Evolutionary conservation across 2,888 invertebrate species (phyloP), one percentile per base, ranked within the genome.

Genomic region (Ochropleura plecta): DNA sequence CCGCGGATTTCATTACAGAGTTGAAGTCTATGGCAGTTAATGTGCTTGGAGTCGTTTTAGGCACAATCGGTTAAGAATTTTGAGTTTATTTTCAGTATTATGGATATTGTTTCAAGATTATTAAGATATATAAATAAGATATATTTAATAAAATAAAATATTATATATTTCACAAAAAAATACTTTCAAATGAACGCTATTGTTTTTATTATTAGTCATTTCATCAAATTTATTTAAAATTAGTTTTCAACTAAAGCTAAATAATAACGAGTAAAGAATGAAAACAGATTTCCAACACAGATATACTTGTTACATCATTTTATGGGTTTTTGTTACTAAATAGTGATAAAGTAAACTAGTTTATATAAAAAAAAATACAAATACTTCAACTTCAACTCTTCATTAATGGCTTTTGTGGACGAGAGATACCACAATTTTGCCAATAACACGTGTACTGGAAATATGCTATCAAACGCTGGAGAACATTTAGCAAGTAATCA

Each of bases 1-100:
- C 30, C 62, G 78, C 40, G 78, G 78, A 46, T 78, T 53, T 30
- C 42, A 53, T 14, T 76, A 76, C 4, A 68, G 53, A 5, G 53
- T 76, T 53, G n/a, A 53, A 46, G 46, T 75, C 8, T 75, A 65
- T 46, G 57, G 8, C 3, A 66, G 66, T 46, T 75, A 66, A 51
- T 46, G 5, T 30, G 51, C 14, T 14, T 20, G 40, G 5, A 67
- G 30, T 4, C 7, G 5, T 48, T 18, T 49, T 30, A n/a, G 30
- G 30, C 30, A 30, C 30, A 30, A 3, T 30, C 30, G 3, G 30
- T 30, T 30, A 30, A 30, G 30, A 46, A 48, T 5, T 48, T 48
- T 14, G 5, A 48, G 14, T 46, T 46, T 16, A 18, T n/a, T 10
- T 53, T 10, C 5, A 5, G n/a, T 53, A 53, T 20, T 53, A 0